Evolutionary conservation across 2,888 invertebrate genomes (phyloP), one percentile per base, ranked within the genome.

Genomic region (Cerastis rubricosa): DNA sequence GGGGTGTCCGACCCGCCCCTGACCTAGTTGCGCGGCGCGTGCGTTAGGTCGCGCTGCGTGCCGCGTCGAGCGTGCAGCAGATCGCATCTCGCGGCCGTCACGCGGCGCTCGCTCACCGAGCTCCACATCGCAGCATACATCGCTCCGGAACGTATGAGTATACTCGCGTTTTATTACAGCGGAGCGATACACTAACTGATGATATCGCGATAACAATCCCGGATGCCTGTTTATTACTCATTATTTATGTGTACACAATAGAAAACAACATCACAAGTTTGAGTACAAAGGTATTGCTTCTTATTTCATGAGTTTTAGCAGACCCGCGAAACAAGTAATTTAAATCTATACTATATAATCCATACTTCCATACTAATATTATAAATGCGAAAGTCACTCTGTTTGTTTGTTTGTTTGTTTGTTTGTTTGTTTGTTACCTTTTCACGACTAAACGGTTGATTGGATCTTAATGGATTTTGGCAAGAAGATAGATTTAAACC

Each of bases 1-100:
- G 66, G 51, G 57, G 57, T 45, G 67, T 54, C 80, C 77, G 88
- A 78, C 90, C 88, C 88, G 90, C 80, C 91, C 91, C 87, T 91
- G 91, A 91, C 91, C 90, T 77, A 91, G 74, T 83, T 90, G 65
- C 43, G 80, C 64, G 54, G 71, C 69, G 71, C 61, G 83, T 72
- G 70, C 64, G 74, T 49, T 40, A 68, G 74, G 76, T 40, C 51
- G 74, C 25, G 72, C 57, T 72, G 73, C 73, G 81, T 57, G 51
- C 22, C 66, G 81, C 71, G 71, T 19, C 40, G 29, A 61, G 67
- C 59, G 65, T 72, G 71, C 51, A n/a, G 35, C 14, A 22, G 19
- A 11, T 19, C 29, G 29, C 40, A 29, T n/a, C 66, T 25, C 47
- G 35, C 57, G n/a, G 54, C 25, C 29, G 68, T 19, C 45, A n/a